Base-by-base conservation (phyloP, 2,888 invertebrate genomes). In the Serrognathus titanus region DNA sequence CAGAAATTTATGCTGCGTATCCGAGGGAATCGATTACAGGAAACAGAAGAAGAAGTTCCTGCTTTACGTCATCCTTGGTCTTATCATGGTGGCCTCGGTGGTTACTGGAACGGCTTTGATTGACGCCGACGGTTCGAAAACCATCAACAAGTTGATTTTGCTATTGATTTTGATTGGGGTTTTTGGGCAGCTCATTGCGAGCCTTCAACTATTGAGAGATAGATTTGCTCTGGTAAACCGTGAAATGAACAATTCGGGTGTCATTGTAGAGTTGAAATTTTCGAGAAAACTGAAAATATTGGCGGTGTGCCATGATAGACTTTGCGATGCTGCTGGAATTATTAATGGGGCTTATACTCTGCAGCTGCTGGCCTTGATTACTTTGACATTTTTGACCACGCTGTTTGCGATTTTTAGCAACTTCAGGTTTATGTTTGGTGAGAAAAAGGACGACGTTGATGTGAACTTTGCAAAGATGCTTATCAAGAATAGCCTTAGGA, bases 361-460 rank as follows among this genome's bases (percentile, higher is more conserved):
- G 24, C 59, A 59, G 16, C 31, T 59, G 41, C 36, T 51, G 20
- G 53, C 40, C 4, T 56, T 53, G 11, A 37, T 59, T 11, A 53
- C 57, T 10, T 7, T 59, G 46, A 51, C 46, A n/a, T 59, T 59
- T 43, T 16, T 59, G 48, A 53, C 49, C 5, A 56, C 53, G 9
- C 49, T 59, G 10, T 59, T 59, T 50, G 59, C 53, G 2, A 41
- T 59, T 10, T 59, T 53, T 48, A 56, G 59, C 8, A 56, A 56
- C 11, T 46, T 57, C 20, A 43, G 53, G 10, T 31, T 51, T 7
- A 40, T 59, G 43, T 57, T 57, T 50, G 43, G 52, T 40, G 31
- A 45, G 8, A 35, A 51, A 20, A 20, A 8, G 1, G 13, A 11
- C 31, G 12, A 40, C n/a, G 12, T 43, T 4, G 12, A 38, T 11